A percentile compares a stretch with the other conserved stretches of the same genome.
Conservation (phyloP, 2,888 invertebrate genomes). For the Drosophila mettleri region DNA sequence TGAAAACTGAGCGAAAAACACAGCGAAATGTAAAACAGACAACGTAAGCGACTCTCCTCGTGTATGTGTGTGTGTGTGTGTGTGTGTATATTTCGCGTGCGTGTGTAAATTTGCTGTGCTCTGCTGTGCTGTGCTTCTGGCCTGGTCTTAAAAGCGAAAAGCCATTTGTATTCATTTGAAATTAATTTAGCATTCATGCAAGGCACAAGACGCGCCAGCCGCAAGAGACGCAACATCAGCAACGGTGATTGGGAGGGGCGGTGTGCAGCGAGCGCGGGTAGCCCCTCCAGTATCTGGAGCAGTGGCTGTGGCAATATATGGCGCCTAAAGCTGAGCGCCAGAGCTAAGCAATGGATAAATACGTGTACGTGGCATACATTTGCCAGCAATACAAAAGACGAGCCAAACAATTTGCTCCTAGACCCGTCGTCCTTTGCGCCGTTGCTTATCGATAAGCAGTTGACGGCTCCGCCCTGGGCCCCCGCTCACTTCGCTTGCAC, state of each 20-base stretch:
- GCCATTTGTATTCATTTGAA: slow-evolving; percentile 80
- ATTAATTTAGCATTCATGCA: slow-evolving; percentile 81
- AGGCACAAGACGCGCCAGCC: slow-evolving; percentile 59
- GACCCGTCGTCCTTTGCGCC: slow-evolving; percentile 41
- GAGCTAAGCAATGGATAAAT: slow-evolving; percentile 80
- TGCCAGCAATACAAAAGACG: slow-evolving; percentile 53
- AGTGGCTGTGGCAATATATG: slow-evolving; percentile 63
- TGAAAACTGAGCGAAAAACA: slow-evolving; percentile 60
- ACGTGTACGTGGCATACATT: slow-evolving; percentile 81
- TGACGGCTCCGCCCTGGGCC: slow-evolving; percentile 34
- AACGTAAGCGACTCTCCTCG: slow-evolving; percentile 44
- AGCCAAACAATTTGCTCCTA: slow-evolving; percentile 47
- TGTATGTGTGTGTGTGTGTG: slow-evolving; percentile 12
- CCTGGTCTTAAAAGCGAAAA: slow-evolving; percentile 79
- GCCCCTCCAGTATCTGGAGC: slow-evolving; percentile 15
- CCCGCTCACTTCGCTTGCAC: slow-evolving; percentile 4
- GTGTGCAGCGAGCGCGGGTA: not conserved
- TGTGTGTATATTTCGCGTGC: slow-evolving; percentile 13
- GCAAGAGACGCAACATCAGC: slow-evolving; percentile 62
- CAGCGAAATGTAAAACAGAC: slow-evolving; percentile 74
- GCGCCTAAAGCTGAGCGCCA: slow-evolving; percentile 55
- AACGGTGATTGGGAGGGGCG: slow-evolving; percentile 13
- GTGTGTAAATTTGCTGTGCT: slow-evolving; percentile 44
- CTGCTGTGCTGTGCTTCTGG: slow-evolving; percentile 39
- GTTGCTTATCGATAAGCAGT: slow-evolving; percentile 76